Percentiles rank a stretch among this genome's conserved stretches.
These are phyloP conservation scores for Tympanuchus pallidicinctus DNA, from an alignment of 2,113 vertebrate species.

Conservation along the genomic window DNA sequence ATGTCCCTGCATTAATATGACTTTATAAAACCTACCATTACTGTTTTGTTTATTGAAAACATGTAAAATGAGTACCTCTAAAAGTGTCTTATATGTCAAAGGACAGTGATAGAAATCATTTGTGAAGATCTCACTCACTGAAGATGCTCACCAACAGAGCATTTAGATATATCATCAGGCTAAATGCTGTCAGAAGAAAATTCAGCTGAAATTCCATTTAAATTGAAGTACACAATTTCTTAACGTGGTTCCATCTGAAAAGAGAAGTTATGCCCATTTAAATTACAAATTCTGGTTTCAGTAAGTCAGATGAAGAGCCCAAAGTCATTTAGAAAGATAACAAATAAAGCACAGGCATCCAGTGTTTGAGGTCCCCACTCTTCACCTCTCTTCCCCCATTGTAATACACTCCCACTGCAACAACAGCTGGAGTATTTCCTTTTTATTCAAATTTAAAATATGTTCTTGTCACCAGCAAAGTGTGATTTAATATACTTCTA, in stretches of 20 bases:
- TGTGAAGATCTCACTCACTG: neutral
- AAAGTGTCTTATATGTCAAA: neutral
- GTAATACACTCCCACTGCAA: neutral
- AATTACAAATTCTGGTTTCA: neutral
- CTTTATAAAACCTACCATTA: neutral
- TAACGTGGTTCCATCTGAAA: neutral
- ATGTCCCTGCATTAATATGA: neutral
- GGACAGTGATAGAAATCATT: neutral
- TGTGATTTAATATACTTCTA: neutral
- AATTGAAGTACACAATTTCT: neutral
- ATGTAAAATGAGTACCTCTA: neutral
- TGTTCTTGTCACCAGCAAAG: neutral
- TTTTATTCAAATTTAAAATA: constrained; percentile 2
- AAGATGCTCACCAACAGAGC: too few relatives aligned
- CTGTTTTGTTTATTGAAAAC: neutral
- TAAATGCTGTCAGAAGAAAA: neutral
- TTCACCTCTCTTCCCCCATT: neutral
- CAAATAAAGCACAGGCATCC: neutral
- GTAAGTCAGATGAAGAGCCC: neutral
- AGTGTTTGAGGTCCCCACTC: neutral
- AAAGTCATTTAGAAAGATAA: neutral
- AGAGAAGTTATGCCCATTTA: neutral
- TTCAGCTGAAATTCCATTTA: neutral
- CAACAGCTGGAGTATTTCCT: neutral
- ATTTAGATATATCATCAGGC: neutral